Evolutionary conservation across 2,797 vertebrate species (phyloP), one percentile per base, ranked within the genome.

Genomic region (Labroides dimidiatus): DNA sequence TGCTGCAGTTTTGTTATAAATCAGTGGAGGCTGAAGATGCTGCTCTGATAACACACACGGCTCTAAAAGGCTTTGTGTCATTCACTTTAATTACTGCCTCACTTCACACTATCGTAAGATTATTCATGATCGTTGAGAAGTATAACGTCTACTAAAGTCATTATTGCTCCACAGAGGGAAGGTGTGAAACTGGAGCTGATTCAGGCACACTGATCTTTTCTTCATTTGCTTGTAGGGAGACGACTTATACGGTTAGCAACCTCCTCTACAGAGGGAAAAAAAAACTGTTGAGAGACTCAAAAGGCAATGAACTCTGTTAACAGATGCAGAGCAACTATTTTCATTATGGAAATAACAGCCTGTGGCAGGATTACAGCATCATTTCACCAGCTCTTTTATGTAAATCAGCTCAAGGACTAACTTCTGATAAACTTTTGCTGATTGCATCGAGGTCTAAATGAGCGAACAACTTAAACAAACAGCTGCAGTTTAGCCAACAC

Each of bases 1-100:
- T 72, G 64, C 44, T 61, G 52, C 73, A 30, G 53, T 75, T 60
- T 24, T 71, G 37, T 58, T 63, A 37, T 60, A 45, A 72, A 37
- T 7, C 37, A 19, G 2, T 4, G 10, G 1, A 2, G 53, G 12
- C 48, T 13, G 24, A 48, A 75, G 62, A 64, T 54, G 49, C 1
- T 10, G 52, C 52, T 50, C 2, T 11, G 67, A 75, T 68, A 60
- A 65, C 15, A 48, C 57, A 19, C 30, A 12, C 41, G 10, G 10
- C 2, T 69, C 68, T 72, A 53, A 84, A 84, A 42, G 61, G 51
- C 75, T 81, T 73, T 57, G 53, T 81, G 75, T 72, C 77, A 55
- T 56, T 74, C 56, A 2, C 24, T 72, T 64, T 70, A 77, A 86
- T 88, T 66, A 67, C 74, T 19, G 64, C 43, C 21, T 66, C 56